phyloP scores from a whole-genome alignment of 30 jellyfish, hydroid and myxozoan genomes.

The Cassiopea andromeda region DNA sequence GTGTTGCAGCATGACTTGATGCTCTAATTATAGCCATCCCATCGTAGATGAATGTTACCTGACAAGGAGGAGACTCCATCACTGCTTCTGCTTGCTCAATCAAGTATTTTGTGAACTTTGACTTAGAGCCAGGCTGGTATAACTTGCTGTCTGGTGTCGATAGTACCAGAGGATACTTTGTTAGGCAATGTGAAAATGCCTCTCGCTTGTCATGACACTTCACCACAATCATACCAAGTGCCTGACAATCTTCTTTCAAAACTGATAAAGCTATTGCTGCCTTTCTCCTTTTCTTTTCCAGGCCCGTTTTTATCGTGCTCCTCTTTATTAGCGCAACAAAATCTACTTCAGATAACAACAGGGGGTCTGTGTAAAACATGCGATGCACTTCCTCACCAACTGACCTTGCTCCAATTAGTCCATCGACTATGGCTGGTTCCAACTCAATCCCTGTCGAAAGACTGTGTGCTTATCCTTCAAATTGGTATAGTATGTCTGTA shows the following conservation, averaged over 20 bases:
- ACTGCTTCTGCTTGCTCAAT: slow-evolving; percentile 56
- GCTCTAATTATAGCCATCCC: slow-evolving; percentile 71
- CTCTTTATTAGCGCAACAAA: slow-evolving; percentile 57
- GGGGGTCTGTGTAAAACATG: slow-evolving; percentile 21
- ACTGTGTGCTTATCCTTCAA: slow-evolving; percentile 61
- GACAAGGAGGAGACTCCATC: slow-evolving; percentile 44
- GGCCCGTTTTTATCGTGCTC: slow-evolving; percentile 51
- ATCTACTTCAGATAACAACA: slow-evolving; percentile 43
- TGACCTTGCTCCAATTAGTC: slow-evolving; percentile 70
- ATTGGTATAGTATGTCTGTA: slow-evolving; percentile 55
- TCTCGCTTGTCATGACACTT: slow-evolving; percentile 75
- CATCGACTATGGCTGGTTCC: slow-evolving; percentile 57
- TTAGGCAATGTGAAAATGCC: slow-evolving; percentile 65
- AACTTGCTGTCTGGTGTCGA: slow-evolving; percentile 61
- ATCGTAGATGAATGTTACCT: slow-evolving; percentile 41
- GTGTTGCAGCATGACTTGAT: slow-evolving; percentile 55
- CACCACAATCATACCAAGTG: slow-evolving; percentile 55
- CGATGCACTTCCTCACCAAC: slow-evolving; percentile 64
- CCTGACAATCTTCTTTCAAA: slow-evolving; percentile 65
- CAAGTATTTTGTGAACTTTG: slow-evolving; percentile 30
- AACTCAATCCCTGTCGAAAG: slow-evolving; percentile 60
- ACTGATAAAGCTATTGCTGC: slow-evolving; percentile 51
- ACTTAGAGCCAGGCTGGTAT: slow-evolving; percentile 59
- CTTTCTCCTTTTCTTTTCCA: slow-evolving; percentile 20
- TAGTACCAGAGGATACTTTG: slow-evolving; percentile 65